Conservation (phyloP, 2,888 invertebrate genomes). For the Tiliacea aurago region DNA sequence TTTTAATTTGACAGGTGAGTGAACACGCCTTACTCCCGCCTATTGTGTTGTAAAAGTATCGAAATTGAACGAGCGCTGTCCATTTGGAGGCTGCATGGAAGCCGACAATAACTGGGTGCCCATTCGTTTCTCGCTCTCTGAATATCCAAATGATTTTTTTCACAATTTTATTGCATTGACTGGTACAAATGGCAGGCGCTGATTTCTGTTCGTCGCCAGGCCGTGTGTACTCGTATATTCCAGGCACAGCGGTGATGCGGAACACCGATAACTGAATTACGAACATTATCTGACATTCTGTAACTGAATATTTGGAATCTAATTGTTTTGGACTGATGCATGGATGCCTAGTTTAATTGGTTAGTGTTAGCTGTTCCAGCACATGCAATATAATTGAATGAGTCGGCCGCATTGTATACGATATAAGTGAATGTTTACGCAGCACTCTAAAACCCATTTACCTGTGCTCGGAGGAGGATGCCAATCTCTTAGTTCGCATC, state of each 20-base stretch:
- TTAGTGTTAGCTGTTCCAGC: slow-evolving; percentile 9
- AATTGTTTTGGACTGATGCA: slow-evolving; percentile 56
- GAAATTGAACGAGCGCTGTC: slow-evolving; percentile 88
- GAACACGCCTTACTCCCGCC: slow-evolving; percentile 88
- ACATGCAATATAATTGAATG: slow-evolving; percentile 40
- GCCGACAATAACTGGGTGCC: slow-evolving; percentile 83
- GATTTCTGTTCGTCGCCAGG: slow-evolving; percentile 66
- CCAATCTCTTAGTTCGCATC: slow-evolving; percentile 44
- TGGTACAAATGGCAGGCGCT: slow-evolving; percentile 72
- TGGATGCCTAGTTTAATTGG: slow-evolving; percentile 42
- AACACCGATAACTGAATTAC: slow-evolving; percentile 78
- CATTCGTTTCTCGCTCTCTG: slow-evolving; percentile 82
- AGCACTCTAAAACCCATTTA: slow-evolving; percentile 57
- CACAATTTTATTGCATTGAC: slow-evolving; percentile 82
- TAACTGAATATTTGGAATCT: slow-evolving; percentile 58
- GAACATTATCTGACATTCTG: slow-evolving; percentile 72
- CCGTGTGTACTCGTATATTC: background rate
- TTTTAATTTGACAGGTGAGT: slow-evolving; percentile 90
- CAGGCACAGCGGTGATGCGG: slow-evolving; percentile 61
- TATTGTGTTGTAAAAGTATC: slow-evolving; percentile 90
- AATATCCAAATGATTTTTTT: slow-evolving; percentile 87
- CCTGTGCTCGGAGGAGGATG: slow-evolving; percentile 40
- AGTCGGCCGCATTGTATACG: slow-evolving; percentile 18
- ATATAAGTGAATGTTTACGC: slow-evolving; percentile 28
- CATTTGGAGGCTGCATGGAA: slow-evolving; percentile 85